A percentile compares a stretch with the other conserved stretches of the same genome.
These are phyloP conservation scores for Glossosoma conforme DNA, from an alignment of 1,140 invertebrate genomes.

Conservation along the genomic window DNA sequence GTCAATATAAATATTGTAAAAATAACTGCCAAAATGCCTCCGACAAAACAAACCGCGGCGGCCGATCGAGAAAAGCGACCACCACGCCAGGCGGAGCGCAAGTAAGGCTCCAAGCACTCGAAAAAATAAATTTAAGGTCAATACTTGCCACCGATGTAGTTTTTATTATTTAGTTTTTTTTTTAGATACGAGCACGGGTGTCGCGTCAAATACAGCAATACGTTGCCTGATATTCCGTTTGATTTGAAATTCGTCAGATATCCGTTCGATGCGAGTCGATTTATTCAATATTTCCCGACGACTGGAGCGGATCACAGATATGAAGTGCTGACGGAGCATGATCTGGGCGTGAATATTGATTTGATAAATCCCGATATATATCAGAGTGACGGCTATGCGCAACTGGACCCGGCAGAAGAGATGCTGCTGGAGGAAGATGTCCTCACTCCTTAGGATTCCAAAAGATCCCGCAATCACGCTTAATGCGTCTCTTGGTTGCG, in stretches of 20 bases:
- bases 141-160: not conserved
- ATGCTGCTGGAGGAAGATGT: slow-evolving; percentile 90
- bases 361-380: slow-evolving; percentile 95
- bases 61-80: slow-evolving; percentile 14
- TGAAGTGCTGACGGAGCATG: slow-evolving; percentile 95
- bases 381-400: slow-evolving; percentile 64
- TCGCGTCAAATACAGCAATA: slow-evolving; percentile 93
- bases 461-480: slow-evolving; percentile 85
- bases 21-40: slow-evolving; percentile 47
- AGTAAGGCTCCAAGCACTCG: slow-evolving; percentile 5
- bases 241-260: slow-evolving; percentile 97
- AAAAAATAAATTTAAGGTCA: not conserved
- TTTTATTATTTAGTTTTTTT: too few species aligned
- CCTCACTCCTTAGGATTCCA: slow-evolving; percentile 80
- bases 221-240: slow-evolving; percentile 95
- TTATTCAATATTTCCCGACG: slow-evolving; percentile 96
- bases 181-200: slow-evolving; percentile 85
- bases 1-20: not conserved
- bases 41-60: slow-evolving; percentile 51
- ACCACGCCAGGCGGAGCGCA: slow-evolving; percentile 20
- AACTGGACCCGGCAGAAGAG: slow-evolving; percentile 85
- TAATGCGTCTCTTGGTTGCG: slow-evolving; percentile 93
- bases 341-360: slow-evolving; percentile 94
- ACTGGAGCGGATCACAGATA: slow-evolving; percentile 88
- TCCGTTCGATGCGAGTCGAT: slow-evolving; percentile 91